These are phyloP conservation scores for Perithous albicinctus DNA, from an alignment of 2,888 invertebrate genomes.

Conservation along the genomic window DNA sequence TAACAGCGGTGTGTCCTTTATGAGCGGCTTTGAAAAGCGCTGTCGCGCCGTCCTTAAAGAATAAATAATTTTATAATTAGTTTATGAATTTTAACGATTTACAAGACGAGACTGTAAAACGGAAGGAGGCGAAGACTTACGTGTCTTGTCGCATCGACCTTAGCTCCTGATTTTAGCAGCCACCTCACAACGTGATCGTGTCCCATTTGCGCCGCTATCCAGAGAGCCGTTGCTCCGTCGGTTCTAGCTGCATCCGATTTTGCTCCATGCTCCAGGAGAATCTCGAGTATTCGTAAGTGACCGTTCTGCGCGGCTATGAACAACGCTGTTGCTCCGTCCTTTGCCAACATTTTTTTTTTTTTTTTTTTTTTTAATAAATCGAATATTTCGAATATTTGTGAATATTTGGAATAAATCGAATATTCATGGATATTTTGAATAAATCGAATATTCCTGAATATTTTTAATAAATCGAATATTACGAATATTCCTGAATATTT, in stretches of 20 bases:
- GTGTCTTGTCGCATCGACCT: conserved; percentile 92
- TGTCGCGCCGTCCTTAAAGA: conserved; percentile 94
- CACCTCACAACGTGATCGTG: conserved; percentile 92
- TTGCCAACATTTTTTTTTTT: too few relatives aligned
- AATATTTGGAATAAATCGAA: too few relatives aligned
- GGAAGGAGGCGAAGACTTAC: conserved; percentile 84
- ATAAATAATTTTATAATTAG: neutral
- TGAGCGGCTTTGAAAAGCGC: conserved; percentile 97
- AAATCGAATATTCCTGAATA: too few relatives aligned
- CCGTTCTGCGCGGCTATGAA: conserved; percentile 98
- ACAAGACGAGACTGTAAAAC: neutral
- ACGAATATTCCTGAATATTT: too few relatives aligned
- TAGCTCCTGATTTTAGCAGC: conserved; percentile 92
- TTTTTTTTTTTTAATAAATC: too few relatives aligned
- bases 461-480: too few relatives aligned
- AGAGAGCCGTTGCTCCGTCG: conserved; percentile 95
- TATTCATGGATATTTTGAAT: too few relatives aligned
- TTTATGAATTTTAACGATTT: neutral
- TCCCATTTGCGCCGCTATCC: conserved; percentile 98
- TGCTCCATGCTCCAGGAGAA: conserved; percentile 91
- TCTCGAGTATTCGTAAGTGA: conserved; percentile 91
- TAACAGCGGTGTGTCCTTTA: conserved; percentile 96
- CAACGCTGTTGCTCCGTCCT: conserved; percentile 96
- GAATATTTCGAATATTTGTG: too few relatives aligned
- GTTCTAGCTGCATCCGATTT: conserved; percentile 90